phyloP scores from a whole-genome alignment of 1,140 invertebrate genomes.

The Zaprionus inermis region DNA sequence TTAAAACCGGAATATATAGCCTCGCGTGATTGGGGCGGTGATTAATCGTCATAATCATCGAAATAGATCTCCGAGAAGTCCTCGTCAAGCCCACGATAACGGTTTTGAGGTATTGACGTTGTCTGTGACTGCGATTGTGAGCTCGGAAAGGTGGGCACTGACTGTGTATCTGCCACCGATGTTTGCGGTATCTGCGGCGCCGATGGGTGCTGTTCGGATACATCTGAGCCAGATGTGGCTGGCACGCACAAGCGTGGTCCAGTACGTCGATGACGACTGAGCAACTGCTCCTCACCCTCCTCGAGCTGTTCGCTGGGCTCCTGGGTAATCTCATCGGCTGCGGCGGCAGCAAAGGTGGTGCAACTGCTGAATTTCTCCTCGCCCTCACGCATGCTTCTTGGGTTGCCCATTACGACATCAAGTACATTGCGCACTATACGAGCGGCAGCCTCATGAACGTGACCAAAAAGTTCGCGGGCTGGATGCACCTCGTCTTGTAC shows the following conservation, averaged over 20 bases:
- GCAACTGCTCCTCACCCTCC: constrained; percentile 22
- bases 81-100: constrained; percentile 47
- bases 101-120: neutral
- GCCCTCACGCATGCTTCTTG: neutral
- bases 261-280: constrained; percentile 36
- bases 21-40: neutral
- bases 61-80: constrained; percentile 64
- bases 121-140: neutral
- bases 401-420: constrained; percentile 40
- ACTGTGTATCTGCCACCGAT: neutral
- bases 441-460: constrained; percentile 53
- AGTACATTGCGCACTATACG: constrained; percentile 51
- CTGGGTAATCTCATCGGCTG: neutral
- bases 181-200: neutral
- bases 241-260: constrained; percentile 50
- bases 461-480: constrained; percentile 35
- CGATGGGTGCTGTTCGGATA: neutral
- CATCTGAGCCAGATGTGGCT: neutral
- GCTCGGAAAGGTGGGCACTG: neutral
- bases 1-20: neutral
- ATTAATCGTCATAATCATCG: constrained; percentile 31
- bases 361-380: constrained; percentile 11
- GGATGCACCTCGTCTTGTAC: constrained; percentile 25
- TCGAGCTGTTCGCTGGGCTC: constrained; percentile 9
- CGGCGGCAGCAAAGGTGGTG: constrained; percentile 7